A percentile compares a stretch with the other conserved stretches of the same genome.
phyloP scores from a whole-genome alignment of 2,113 vertebrate genomes.

The Calidris pugnax region DNA sequence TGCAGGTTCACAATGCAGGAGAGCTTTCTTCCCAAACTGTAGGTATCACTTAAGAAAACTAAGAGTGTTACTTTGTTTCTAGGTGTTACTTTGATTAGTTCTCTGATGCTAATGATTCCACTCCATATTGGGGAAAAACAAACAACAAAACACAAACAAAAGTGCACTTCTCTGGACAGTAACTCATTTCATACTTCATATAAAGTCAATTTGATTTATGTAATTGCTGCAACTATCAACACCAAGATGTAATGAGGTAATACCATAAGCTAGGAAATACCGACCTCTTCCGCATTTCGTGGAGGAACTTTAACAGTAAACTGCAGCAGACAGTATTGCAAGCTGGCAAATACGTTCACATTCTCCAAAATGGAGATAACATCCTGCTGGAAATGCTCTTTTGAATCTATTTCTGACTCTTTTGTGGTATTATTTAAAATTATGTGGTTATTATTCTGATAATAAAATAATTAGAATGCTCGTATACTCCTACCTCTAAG shows the following conservation, averaged over 20 bases:
- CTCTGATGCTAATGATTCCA: background rate
- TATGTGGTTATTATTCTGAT: background rate
- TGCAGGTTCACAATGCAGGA: background rate
- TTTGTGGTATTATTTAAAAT: background rate
- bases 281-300: background rate
- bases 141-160: background rate
- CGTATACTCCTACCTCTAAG: background rate
- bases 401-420: background rate
- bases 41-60: background rate
- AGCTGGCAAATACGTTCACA: background rate
- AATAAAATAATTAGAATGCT: background rate
- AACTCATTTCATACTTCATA: background rate
- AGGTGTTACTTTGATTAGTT: background rate
- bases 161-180: background rate
- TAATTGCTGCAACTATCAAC: background rate
- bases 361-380: background rate
- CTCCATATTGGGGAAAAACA: background rate
- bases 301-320: background rate
- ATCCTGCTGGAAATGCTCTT: background rate
- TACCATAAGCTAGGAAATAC: background rate
- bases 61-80: background rate
- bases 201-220: slow-evolving; percentile 14
- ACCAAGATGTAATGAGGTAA: background rate
- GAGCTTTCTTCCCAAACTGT: background rate
- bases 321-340: background rate